phyloP scores from a whole-genome alignment of 2,113 vertebrate species.

The Myrmecophaga tridactyla region DNA sequence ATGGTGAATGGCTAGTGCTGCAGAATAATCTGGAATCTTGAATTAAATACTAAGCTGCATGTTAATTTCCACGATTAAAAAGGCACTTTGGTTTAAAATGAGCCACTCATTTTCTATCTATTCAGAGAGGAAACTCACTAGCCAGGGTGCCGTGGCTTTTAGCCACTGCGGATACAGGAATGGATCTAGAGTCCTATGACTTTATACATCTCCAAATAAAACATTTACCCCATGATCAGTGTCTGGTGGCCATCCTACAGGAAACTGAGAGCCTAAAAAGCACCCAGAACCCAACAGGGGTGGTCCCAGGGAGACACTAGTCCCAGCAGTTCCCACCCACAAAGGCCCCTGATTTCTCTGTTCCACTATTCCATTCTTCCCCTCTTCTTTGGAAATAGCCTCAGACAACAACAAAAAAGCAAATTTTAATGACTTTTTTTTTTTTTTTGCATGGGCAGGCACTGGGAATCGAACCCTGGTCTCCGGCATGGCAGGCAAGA shows the following conservation, averaged over 20 bases:
- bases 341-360: not conserved
- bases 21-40: not conserved
- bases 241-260: not conserved
- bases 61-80: constrained; percentile 49
- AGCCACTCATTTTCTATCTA: not conserved
- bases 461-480: too few relatives aligned
- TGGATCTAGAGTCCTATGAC: not conserved
- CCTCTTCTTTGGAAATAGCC: not conserved
- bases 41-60: not conserved
- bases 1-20: not conserved
- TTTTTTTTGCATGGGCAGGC: too few relatives aligned
- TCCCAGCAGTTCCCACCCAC: not conserved
- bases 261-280: not conserved
- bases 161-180: not conserved
- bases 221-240: rapidly evolving
- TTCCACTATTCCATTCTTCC: not conserved
- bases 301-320: not conserved
- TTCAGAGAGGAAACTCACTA: not conserved
- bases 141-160: not conserved
- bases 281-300: not conserved
- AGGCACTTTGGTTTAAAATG: not conserved
- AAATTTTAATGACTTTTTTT: too few relatives aligned
- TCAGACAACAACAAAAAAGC: not conserved
- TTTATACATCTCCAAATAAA: not conserved
- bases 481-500: too few relatives aligned